A percentile compares a stretch with the other conserved stretches of the same genome.
These are phyloP conservation scores for Anodontia alba DNA, from an alignment of 2,888 invertebrate species.

Conservation along the genomic window DNA sequence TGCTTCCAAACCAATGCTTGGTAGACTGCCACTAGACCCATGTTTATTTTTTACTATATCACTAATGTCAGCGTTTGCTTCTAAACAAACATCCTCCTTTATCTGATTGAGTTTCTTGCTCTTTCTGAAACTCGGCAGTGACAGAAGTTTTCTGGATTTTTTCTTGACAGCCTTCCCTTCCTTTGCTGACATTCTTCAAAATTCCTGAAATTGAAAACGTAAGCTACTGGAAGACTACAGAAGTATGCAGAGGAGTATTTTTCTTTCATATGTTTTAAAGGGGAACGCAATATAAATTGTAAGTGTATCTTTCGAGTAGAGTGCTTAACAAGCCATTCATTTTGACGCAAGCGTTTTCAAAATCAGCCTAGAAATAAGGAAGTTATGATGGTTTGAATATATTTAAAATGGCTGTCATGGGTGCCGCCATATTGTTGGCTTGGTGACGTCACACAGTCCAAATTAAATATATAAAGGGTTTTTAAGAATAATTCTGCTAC, in stretches of 20 bases:
- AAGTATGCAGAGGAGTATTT: too few species aligned
- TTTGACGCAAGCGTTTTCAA: background rate
- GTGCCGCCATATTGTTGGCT: too few species aligned
- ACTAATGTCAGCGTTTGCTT: background rate
- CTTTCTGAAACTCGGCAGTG: constrained; percentile 48
- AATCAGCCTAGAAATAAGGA: too few species aligned
- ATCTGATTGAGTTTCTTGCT: constrained; percentile 33
- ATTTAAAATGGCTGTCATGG: too few species aligned
- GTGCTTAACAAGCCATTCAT: background rate
- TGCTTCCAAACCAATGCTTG: constrained; percentile 24
- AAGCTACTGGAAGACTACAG: background rate
- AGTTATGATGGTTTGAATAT: too few species aligned
- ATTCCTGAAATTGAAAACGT: background rate
- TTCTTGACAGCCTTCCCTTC: constrained; percentile 41
- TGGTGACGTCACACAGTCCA: too few species aligned
- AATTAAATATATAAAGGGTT: too few species aligned
- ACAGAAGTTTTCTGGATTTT: constrained; percentile 45
- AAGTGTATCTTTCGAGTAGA: background rate
- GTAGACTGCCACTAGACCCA: constrained; percentile 18
- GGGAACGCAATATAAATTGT: background rate
- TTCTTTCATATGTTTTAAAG: background rate
- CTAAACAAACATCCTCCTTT: constrained; percentile 11
- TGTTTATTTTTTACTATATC: constrained; percentile 15
- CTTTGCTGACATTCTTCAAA: constrained; percentile 38
- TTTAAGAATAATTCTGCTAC: too few species aligned